Evolutionary conservation across 2,113 vertebrate genomes (phyloP), one percentile per base, ranked within the genome.

Genomic region (Litocranius walleri): DNA sequence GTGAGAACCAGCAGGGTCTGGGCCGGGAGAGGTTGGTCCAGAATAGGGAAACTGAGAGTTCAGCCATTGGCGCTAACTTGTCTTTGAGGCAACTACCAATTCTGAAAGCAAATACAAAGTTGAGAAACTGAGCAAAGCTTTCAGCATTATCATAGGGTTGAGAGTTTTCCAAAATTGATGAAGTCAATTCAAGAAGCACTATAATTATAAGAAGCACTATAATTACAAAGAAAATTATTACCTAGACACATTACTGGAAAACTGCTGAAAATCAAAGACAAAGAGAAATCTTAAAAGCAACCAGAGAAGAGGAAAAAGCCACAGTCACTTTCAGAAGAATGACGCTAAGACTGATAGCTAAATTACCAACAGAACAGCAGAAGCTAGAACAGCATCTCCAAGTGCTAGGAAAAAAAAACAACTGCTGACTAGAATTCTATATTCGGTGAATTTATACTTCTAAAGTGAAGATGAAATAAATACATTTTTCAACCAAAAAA

Each of bases 261-360:
- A 94, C 23, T 29, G 36, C 29, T 81, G 11, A 94, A 88, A 97
- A 77, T 59, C 48, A 95, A 96, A 96, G 45, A 96, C 27, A 80
- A 86, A 93, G 25, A 95, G 57, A 93, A 88, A 94, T 64, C 80
- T 86, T 94, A 86, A 96, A 86, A 92, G 52, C 67, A 96, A 62
- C 21, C 27, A 85, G 30, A 91, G n/a, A 67, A 62, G 33, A 11
- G 36, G 40, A 3, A 91, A 95, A 95, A 59, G 54, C 25, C 15
- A 89, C 14, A 14, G 64, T 54, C 48, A 25, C 15, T 30, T 88
- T 93, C 50, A 88, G 50, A 91, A 36, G 36, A 36, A 82, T 25
- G 71, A 61, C 5, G 77, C 45, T 25, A 82, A 82, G 23, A 81
- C 2, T 61, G 71, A 90, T 21, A 50, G 19, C 30, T 36, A 62